phyloP scores from a whole-genome alignment of 1,140 invertebrate species.

The Drosophila subpulchrella region DNA sequence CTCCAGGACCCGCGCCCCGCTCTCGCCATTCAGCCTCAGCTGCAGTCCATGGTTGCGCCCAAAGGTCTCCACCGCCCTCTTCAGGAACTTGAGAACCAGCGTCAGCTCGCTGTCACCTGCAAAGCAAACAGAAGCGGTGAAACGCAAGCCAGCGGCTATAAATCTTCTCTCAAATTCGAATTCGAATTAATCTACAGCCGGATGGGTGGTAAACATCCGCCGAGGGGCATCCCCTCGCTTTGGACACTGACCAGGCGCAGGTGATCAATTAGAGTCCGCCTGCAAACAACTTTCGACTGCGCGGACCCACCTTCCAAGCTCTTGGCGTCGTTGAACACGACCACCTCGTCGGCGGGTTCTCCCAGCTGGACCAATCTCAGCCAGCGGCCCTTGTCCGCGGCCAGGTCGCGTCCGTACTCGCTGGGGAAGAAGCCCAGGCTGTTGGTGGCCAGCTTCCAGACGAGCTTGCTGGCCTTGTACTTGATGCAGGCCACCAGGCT shows the following conservation, averaged over 20 bases:
- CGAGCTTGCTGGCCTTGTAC: slow-evolving; percentile 73
- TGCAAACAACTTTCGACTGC: slow-evolving; percentile 43
- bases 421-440: slow-evolving; percentile 77
- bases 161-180: slow-evolving; percentile 15
- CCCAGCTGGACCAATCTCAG: slow-evolving; percentile 72
- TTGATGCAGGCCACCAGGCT: slow-evolving; percentile 81
- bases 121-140: slow-evolving; percentile 15
- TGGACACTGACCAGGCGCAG: slow-evolving; percentile 32
- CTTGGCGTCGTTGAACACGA: slow-evolving; percentile 74
- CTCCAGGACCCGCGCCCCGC: slow-evolving; percentile 62
- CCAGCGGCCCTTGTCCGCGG: slow-evolving; percentile 46
- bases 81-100: slow-evolving; percentile 71
- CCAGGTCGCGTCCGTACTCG: slow-evolving; percentile 66
- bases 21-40: slow-evolving; percentile 57
- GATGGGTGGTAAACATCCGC: slow-evolving; percentile 60
- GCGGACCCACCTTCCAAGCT: slow-evolving; percentile 71
- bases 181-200: slow-evolving; percentile 53
- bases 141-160: slow-evolving; percentile 26
- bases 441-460: slow-evolving; percentile 81
- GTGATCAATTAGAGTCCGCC: slow-evolving; percentile 34
- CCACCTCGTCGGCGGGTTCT: slow-evolving; percentile 70
- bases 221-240: slow-evolving; percentile 18
- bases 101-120: slow-evolving; percentile 72
- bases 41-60: slow-evolving; percentile 76
- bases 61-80: slow-evolving; percentile 74